Percentiles rank a stretch among this genome's conserved stretches.
Conservation (phyloP, 2,797 vertebrate species). For the Crocodylus rhombifer region DNA sequence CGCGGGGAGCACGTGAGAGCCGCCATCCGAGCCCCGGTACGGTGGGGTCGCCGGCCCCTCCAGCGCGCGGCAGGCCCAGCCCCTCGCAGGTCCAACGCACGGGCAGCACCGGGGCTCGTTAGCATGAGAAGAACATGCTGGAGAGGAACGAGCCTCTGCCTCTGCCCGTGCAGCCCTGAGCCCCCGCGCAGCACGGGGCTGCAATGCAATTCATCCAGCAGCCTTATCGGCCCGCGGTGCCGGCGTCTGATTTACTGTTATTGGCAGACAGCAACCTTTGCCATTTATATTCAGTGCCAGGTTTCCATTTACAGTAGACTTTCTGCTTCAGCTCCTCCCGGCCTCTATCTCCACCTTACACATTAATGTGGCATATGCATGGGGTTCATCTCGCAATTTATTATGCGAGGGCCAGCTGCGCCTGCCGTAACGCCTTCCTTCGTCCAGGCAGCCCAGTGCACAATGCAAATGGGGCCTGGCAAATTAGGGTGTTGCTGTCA, state of each 20-base stretch:
- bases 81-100: too few species aligned
- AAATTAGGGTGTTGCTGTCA: not conserved
- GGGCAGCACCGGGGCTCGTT: not conserved
- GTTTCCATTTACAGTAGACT: constrained; percentile 62
- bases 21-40: too few species aligned
- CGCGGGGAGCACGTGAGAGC: too few species aligned
- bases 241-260: constrained; percentile 42
- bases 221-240: not conserved
- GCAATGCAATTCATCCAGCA: not conserved
- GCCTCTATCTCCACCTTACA: constrained; percentile 60
- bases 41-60: too few species aligned
- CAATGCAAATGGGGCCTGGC: constrained; percentile 57
- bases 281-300: constrained; percentile 62
- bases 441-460: constrained; percentile 51
- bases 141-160: rapidly evolving
- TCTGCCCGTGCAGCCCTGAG: rapidly evolving
- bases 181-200: rapidly evolving
- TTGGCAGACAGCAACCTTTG: constrained; percentile 51
- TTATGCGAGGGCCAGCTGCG: constrained; percentile 16
- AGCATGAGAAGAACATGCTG: rapidly evolving
- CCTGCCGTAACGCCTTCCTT: constrained; percentile 25
- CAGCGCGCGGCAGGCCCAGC: too few species aligned
- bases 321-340: constrained; percentile 55
- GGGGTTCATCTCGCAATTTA: constrained; percentile 64
- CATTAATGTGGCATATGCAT: constrained; percentile 34